phyloP scores from a whole-genome alignment of 30 jellyfish, hydroid and myxozoan species.

The Catostylus mosaicus region DNA sequence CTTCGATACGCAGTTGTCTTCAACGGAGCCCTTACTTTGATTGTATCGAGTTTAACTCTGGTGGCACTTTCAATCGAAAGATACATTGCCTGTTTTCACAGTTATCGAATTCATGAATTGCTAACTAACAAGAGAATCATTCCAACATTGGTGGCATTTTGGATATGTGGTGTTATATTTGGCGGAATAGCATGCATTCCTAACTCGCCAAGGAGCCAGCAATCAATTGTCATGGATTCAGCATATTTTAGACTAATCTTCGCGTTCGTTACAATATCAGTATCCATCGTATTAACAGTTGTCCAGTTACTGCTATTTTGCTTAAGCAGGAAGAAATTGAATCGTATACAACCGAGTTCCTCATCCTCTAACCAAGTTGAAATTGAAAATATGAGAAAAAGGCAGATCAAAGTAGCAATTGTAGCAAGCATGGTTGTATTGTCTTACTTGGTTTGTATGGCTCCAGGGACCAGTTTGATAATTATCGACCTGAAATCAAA shows the following conservation, averaged over 20 bases:
- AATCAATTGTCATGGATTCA: background rate
- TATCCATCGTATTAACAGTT: background rate
- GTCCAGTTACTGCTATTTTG: background rate
- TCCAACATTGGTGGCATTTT: background rate
- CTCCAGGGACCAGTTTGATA: background rate
- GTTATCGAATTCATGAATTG: constrained; percentile 16
- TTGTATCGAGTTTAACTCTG: constrained; percentile 7
- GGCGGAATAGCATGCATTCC: background rate
- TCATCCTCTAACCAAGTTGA: background rate
- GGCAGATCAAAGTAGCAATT: constrained; percentile 8
- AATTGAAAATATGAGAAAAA: background rate
- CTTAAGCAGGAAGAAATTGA: constrained; percentile 4
- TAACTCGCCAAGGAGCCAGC: too few species aligned
- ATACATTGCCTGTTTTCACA: constrained; percentile 29
- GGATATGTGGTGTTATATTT: background rate
- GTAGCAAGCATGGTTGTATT: background rate
- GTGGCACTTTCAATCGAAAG: constrained; percentile 24
- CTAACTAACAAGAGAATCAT: constrained; percentile 1
- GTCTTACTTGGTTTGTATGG: background rate
- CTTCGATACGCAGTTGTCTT: background rate
- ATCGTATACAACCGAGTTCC: background rate
- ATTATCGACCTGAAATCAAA: background rate
- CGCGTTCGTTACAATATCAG: background rate
- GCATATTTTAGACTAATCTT: background rate
- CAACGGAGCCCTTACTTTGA: background rate